Base-by-base conservation (phyloP, 2,113 vertebrate species). In the Shinisaurus crocodilurus region DNA sequence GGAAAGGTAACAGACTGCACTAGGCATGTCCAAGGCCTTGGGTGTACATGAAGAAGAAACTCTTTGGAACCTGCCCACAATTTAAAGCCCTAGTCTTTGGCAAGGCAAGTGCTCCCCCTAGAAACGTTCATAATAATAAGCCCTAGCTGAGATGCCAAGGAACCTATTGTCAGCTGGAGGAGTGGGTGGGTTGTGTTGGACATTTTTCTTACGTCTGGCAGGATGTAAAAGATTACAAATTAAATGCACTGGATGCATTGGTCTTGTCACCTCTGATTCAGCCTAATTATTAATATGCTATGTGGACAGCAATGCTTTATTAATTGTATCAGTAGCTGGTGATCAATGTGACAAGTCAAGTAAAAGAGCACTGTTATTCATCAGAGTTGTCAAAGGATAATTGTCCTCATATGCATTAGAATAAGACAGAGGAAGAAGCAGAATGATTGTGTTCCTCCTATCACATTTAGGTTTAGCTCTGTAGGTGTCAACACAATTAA, bases 301-400 rank as follows among this genome's bases (percentile, higher is more conserved):
- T 87, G 88, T 94, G 92, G 93, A 89, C 84, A 93, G 93, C 88
- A 90, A 82, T 93, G 87, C 81, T 95, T 95, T 93, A 95, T 95
- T 95, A 96, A 97, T 96, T 96, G 92, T 93, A 92, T 92, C 93
- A 93, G 92, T 92, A 94, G 94, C 89, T 84, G 93, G 90, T 90
- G 89, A 93, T 95, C 96, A 95, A 93, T 93, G 92, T 96, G 96
- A 96, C 96, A 96, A 96, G 92, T 95, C 94, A 94, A 95, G 93
- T 93, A 95, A 90, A 95, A 96, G 90, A 96, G 95, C 86, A 88
- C 18, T 70, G 91, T 92, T 93, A 96, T 96, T 96, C 90, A 95
- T 95, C 95, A 94, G 93, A 90, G 87, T 94, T 96, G 95, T 95
- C 95, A 94, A 34, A 45, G 63, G 45, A 91, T 95, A 96, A 97